Base-by-base conservation (phyloP, 2,888 invertebrate genomes). In the Trilocha varians region DNA sequence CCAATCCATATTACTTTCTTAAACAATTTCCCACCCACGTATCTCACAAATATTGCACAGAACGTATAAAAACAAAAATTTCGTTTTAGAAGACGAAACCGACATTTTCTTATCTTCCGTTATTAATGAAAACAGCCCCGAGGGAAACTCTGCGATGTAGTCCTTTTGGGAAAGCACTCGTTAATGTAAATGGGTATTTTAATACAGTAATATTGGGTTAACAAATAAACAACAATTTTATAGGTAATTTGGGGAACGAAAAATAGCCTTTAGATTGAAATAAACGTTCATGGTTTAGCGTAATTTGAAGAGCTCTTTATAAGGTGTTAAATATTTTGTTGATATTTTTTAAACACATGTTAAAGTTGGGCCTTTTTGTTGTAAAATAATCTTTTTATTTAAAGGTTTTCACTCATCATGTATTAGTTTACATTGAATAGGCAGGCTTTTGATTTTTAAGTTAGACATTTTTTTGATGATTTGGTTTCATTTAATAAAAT, bases 91-190 rank as follows among this genome's bases (percentile, higher is more conserved):
- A 47, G 41, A 44, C 41, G 38, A 13, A 40, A 38, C 32, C 38
- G 34, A 41, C 18, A 16, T 34, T 18, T 25, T 25, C 32, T 36
- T 39, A 25, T 25, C 25, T 38, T 41, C 34, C 32, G 42, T 45
- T 52, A 46, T 50, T 49, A 52, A 50, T 50, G 48, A 46, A 49
- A 47, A 47, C 39, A 46, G 38, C 43, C 39, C 39, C 46, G 34
- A 43, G 38, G 42, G 36, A 32, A 41, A 41, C 44, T 51, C 44
- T 45, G 41, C 38, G 35, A 39, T 39, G 38, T 38, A 40, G 43
- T 34, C 42, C 38, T 36, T 42, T 34, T 32, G 25, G 13, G 16
- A 42, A 39, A 42, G 40, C 34, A 38, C 47, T 45, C 42, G 35
- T 48, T 51, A 48, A 51, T 46, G 43, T 47, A 43, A 47, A 50